These are phyloP conservation scores for Xerus inauris DNA, from an alignment of 2,113 vertebrate genomes.

Conservation along the genomic window DNA sequence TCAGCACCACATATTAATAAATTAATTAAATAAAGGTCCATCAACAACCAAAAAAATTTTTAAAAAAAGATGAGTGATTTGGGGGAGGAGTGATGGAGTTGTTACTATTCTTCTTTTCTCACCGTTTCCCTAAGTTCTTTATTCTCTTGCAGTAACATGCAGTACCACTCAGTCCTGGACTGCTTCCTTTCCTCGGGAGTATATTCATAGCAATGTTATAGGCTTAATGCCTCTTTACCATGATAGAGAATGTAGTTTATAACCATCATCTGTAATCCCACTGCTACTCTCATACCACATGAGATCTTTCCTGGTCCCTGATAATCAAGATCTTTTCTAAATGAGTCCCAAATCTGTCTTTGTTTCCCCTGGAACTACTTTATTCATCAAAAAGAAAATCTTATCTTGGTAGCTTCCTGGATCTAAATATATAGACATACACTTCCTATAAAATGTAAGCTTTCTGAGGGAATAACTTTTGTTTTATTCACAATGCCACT, in stretches of 20 bases:
- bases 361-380: background rate
- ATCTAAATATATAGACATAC: background rate
- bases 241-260: background rate
- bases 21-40: too few relatives aligned
- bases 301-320: background rate
- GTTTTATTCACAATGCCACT: background rate
- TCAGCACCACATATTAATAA: too few relatives aligned
- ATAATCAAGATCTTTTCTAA: background rate
- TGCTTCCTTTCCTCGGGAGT: background rate
- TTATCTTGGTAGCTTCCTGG: background rate
- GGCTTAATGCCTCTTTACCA: background rate
- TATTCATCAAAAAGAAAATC: background rate
- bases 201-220: background rate
- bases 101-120: background rate
- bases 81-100: background rate
- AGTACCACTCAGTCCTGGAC: background rate
- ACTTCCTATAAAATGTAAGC: background rate
- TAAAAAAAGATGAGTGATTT: background rate
- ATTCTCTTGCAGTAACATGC: background rate
- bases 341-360: background rate
- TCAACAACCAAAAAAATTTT: too few relatives aligned
- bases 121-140: background rate
- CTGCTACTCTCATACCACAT: background rate
- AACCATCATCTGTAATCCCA: background rate
- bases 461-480: background rate